phyloP scores from a whole-genome alignment of 2,888 invertebrate species.

The Parascotia fuliginaria region DNA sequence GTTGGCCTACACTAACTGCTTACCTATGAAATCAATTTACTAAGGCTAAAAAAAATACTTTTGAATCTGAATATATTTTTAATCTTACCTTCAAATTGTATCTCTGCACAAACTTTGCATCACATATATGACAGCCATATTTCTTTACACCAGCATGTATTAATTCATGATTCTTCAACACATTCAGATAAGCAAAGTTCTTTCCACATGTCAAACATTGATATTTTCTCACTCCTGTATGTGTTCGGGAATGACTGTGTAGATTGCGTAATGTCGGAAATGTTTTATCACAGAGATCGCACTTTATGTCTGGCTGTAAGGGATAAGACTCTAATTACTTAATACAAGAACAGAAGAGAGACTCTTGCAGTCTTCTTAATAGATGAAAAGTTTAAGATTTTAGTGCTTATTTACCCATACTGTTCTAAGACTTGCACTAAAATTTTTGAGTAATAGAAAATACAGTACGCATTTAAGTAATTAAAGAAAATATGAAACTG shows the following conservation, averaged over 20 bases:
- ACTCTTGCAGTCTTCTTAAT: too few relatives aligned
- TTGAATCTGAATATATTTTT: too few relatives aligned
- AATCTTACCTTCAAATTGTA: conserved; percentile 75
- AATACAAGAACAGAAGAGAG: too few relatives aligned
- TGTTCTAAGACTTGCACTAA: too few relatives aligned
- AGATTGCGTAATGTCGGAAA: conserved; percentile 86
- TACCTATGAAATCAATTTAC: too few relatives aligned
- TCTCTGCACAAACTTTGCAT: conserved; percentile 81
- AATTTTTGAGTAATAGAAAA: too few relatives aligned
- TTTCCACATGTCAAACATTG: conserved; percentile 87
- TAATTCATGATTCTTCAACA: conserved; percentile 89
- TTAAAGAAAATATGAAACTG: too few relatives aligned
- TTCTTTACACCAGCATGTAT: conserved; percentile 90
- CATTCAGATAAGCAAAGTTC: conserved; percentile 88
- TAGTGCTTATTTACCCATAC: too few relatives aligned
- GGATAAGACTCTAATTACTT: background rate
- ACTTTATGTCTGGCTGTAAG: conserved; percentile 79
- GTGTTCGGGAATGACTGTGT: conserved; percentile 86
- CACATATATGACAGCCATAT: conserved; percentile 89
- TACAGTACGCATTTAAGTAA: too few relatives aligned
- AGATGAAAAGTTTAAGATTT: too few relatives aligned
- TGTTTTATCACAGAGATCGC: conserved; percentile 75
- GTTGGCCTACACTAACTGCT: too few relatives aligned
- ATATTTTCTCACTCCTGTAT: conserved; percentile 86
- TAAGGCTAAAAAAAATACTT: too few relatives aligned